Evolutionary conservation across 2,888 invertebrate species (phyloP).

Genomic region (Amblyjoppa fuscipennis): DNA sequence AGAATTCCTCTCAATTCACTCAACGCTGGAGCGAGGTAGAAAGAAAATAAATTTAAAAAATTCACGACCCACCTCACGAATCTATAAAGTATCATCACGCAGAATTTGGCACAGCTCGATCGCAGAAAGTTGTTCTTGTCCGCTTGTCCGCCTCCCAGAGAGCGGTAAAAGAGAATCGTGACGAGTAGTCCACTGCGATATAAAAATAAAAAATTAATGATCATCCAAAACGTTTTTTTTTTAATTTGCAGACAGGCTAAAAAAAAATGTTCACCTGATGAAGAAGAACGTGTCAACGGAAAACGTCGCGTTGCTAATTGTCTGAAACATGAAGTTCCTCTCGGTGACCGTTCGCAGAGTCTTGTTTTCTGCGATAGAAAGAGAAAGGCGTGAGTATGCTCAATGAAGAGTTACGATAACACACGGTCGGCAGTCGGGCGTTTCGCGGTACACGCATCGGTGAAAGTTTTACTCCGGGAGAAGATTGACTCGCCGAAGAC

Average conservation of each 20-base stretch:
- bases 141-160: constrained; percentile 88
- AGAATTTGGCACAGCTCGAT: constrained; percentile 85
- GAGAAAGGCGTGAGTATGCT: constrained; percentile 76
- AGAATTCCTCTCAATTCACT: not conserved
- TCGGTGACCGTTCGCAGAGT: constrained; percentile 91
- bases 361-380: constrained; percentile 90
- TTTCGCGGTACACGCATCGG: constrained; percentile 34
- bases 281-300: constrained; percentile 96
- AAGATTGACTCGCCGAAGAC: constrained; percentile 57
- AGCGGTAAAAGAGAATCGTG: constrained; percentile 93
- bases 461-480: constrained; percentile 58
- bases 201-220: not conserved
- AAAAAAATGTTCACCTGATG: constrained; percentile 88
- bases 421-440: not conserved
- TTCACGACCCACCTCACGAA: constrained; percentile 86
- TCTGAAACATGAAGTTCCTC: constrained; percentile 92
- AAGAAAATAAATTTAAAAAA: constrained; percentile 5
- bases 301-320: constrained; percentile 94
- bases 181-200: constrained; percentile 91
- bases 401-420: constrained; percentile 26
- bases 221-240: not conserved
- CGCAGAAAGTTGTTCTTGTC: constrained; percentile 86
- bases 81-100: constrained; percentile 88
- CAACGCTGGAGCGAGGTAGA: not conserved
- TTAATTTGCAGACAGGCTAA: not conserved